These are phyloP conservation scores for Clostera curtula DNA, from an alignment of 2,888 invertebrate species.

Conservation along the genomic window DNA sequence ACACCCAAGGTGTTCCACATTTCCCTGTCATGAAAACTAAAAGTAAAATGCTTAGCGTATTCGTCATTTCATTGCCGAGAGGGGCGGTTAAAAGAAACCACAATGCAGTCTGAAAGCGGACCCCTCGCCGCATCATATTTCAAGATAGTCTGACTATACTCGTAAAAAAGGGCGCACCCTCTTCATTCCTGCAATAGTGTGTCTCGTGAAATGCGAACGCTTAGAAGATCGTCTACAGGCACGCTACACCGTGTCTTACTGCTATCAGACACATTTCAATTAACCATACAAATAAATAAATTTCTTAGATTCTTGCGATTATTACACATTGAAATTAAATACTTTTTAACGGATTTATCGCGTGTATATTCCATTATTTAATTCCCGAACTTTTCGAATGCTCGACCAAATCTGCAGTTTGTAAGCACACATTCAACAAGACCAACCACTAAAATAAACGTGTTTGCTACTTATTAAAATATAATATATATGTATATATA, in stretches of 20 bases:
- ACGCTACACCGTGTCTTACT: constrained; percentile 11
- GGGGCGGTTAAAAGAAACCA: constrained; percentile 27
- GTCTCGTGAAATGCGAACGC: constrained; percentile 24
- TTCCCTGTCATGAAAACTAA: constrained; percentile 36
- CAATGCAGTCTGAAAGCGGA: constrained; percentile 26
- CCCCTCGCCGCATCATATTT: constrained; percentile 52
- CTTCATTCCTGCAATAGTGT: constrained; percentile 33
- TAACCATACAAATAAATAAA: constrained; percentile 1
- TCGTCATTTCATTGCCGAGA: constrained; percentile 28
- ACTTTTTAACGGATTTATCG: too few species aligned
- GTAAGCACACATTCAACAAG: too few species aligned
- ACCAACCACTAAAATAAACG: too few species aligned
- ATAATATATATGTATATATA: too few species aligned
- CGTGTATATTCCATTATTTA: too few species aligned
- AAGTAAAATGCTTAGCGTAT: constrained; percentile 55
- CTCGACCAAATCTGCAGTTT: too few species aligned
- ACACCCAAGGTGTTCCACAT: constrained; percentile 30
- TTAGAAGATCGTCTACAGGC: constrained; percentile 7
- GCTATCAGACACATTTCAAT: neutral
- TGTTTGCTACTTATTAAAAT: too few species aligned
- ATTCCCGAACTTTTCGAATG: too few species aligned
- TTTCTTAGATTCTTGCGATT: too few species aligned
- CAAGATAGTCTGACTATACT: constrained; percentile 46
- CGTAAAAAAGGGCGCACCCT: constrained; percentile 52
- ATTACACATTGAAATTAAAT: too few species aligned